These are phyloP conservation scores for Tetragnatha versicolor DNA, from an alignment of 1,140 invertebrate species.

Conservation along the genomic window DNA sequence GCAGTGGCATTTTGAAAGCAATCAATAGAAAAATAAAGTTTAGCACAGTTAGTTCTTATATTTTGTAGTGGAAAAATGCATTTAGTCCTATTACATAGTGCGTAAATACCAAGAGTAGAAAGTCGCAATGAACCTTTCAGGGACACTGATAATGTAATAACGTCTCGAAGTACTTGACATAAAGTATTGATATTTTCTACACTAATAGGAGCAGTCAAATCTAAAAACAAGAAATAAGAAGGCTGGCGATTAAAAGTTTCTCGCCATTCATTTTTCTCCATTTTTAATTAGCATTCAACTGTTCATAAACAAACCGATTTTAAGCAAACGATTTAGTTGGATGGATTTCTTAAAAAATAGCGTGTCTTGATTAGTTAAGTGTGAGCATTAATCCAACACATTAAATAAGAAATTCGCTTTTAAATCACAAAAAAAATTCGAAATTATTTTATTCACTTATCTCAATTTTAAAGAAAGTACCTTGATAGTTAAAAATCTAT, in stretches of 20 bases:
- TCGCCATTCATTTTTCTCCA: conserved; percentile 42
- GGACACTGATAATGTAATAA: conserved; percentile 4
- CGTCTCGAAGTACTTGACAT: conserved; percentile 35
- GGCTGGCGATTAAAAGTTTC: conserved; percentile 36
- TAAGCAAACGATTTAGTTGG: conserved; percentile 29
- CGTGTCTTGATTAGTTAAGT: too few species aligned
- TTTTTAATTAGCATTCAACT: background rate
- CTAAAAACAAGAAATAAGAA: conserved; percentile 43
- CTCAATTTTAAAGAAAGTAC: too few species aligned
- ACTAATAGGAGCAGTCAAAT: conserved; percentile 18
- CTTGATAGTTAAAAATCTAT: too few species aligned
- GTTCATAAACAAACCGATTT: background rate
- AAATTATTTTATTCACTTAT: too few species aligned
- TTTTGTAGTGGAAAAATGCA: conserved; percentile 44
- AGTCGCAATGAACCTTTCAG: conserved; percentile 26
- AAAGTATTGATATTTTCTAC: conserved; percentile 26
- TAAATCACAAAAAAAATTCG: too few species aligned
- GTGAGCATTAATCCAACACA: too few species aligned
- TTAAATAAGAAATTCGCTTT: too few species aligned
- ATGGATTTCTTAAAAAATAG: too few species aligned
- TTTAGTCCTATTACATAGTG: conserved; percentile 13
- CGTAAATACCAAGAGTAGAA: conserved; percentile 22
- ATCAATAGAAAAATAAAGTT: conserved; percentile 39
- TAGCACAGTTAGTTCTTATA: conserved; percentile 21
- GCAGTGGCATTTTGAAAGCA: conserved; percentile 2